phyloP scores from a whole-genome alignment of 2,113 vertebrate genomes.

The Leucosticte australis region DNA sequence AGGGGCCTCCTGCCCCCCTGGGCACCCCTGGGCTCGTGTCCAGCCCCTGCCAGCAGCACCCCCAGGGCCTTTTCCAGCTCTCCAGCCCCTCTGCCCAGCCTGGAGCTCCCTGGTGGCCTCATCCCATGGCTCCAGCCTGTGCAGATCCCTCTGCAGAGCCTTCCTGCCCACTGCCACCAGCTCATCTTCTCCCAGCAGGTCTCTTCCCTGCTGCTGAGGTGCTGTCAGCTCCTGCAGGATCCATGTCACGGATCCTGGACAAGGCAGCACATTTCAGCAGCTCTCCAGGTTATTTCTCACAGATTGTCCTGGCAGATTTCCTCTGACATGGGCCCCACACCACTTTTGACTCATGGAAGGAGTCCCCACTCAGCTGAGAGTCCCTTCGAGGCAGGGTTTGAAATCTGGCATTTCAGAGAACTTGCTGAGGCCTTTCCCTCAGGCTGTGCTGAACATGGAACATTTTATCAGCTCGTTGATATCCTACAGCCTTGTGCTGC shows the following conservation, averaged over 20 bases:
- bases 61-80: not conserved
- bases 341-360: not conserved
- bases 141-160: not conserved
- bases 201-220: not conserved
- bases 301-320: not conserved
- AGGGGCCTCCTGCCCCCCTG: not conserved
- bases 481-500: not conserved
- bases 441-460: not conserved
- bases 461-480: not conserved
- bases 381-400: not conserved
- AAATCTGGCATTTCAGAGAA: not conserved
- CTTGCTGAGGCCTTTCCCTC: not conserved
- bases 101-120: not conserved
- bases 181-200: not conserved
- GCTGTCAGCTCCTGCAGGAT: not conserved
- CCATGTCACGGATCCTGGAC: not conserved
- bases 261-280: not conserved
- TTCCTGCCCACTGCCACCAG: not conserved
- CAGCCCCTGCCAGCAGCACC: not conserved
- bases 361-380: not conserved
- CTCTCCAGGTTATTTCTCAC: not conserved
- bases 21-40: not conserved
- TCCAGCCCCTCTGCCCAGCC: not conserved
- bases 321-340: not conserved
- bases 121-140: not conserved